Conservation (phyloP, 53 echinoderm and acorn worm genomes). For the Luidia sarsii region DNA sequence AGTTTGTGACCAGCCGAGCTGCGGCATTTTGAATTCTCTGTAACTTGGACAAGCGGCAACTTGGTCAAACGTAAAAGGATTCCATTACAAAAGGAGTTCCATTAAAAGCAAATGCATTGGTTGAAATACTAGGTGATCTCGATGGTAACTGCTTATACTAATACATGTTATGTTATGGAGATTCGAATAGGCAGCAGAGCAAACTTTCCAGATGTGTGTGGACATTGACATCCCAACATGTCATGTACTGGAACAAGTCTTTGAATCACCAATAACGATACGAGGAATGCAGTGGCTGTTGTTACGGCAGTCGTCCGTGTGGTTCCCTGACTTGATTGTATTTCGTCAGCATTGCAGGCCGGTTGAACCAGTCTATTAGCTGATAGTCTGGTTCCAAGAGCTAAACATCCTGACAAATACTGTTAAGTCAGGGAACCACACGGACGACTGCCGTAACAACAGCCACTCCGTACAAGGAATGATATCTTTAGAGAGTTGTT, state of each 20-base stretch:
- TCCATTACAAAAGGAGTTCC: neutral
- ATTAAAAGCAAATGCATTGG: constrained; percentile 3
- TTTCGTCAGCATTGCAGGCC: no score
- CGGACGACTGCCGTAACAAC: no score
- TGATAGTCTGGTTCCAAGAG: no score
- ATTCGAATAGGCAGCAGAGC: neutral
- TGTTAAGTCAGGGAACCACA: no score
- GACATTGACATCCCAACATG: neutral
- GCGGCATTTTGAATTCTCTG: constrained; percentile 18
- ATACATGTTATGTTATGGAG: constrained; percentile 20
- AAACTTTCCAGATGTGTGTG: constrained; percentile 6
- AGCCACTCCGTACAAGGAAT: no score
- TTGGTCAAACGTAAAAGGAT: neutral
- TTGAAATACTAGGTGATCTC: neutral
- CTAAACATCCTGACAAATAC: no score
- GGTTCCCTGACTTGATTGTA: no score
- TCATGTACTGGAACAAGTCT: neutral
- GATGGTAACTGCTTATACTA: neutral
- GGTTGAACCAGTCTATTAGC: no score
- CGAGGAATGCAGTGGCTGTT: constrained; percentile 12
- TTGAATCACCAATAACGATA: constrained; percentile 5
- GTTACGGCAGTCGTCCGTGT: no score
- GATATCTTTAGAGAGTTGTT: constrained; percentile 17
- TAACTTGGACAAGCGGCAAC: neutral
- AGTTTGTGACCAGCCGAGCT: constrained; percentile 12